Conservation (phyloP, 2,113 vertebrate genomes). For the Leucosticte australis region DNA sequence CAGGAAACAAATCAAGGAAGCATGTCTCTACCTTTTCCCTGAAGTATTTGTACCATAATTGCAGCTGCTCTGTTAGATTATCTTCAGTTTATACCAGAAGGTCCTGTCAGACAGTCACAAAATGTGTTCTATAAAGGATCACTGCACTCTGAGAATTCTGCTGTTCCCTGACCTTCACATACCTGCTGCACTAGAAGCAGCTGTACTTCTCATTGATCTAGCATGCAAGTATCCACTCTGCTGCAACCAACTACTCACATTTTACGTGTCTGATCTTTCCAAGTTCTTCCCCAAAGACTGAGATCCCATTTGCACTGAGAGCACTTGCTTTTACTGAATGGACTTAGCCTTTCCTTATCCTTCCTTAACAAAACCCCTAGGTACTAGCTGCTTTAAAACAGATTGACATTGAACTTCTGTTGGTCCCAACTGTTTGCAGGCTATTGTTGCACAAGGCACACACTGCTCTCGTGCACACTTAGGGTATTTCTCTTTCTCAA, state of each 20-base stretch:
- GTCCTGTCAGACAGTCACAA: background rate
- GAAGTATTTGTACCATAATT: background rate
- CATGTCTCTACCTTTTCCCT: background rate
- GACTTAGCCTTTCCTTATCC: background rate
- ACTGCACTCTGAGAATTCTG: background rate
- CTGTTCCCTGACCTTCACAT: background rate
- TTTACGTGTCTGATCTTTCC: background rate
- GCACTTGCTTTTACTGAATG: background rate
- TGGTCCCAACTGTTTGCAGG: background rate
- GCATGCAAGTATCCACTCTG: background rate
- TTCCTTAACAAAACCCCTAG: background rate
- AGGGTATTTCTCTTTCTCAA: background rate
- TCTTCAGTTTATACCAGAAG: background rate
- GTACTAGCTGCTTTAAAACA: background rate
- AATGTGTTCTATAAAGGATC: background rate
- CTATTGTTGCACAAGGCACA: fast-evolving
- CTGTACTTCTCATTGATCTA: background rate
- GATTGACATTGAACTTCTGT: background rate
- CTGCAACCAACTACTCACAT: fast-evolving
- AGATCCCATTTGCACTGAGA: background rate
- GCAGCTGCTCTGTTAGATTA: constrained; percentile 2
- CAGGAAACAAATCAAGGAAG: background rate
- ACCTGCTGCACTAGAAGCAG: background rate
- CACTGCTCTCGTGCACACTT: fast-evolving
- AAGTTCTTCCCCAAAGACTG: background rate